phyloP scores from a whole-genome alignment of 1,140 invertebrate species.

The Coenobita brevimanus region DNA sequence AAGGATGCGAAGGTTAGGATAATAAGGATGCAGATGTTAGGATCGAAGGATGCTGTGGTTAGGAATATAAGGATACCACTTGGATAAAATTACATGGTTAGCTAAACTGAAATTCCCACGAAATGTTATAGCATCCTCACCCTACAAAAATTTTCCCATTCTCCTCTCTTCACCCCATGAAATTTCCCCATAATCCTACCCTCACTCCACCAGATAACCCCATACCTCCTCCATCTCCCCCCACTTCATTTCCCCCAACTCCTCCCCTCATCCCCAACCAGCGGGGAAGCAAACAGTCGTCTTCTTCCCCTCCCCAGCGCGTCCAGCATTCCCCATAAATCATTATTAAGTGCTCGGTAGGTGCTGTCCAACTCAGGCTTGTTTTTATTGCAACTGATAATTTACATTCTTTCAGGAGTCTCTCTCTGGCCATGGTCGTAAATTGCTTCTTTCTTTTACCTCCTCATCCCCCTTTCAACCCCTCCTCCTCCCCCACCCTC shows the following conservation, averaged over 20 bases:
- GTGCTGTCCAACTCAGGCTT: background rate
- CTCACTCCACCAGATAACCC: background rate
- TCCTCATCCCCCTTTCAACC: background rate
- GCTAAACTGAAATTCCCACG: too few relatives aligned
- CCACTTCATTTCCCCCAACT: background rate
- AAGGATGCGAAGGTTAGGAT: too few relatives aligned
- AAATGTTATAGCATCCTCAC: too few relatives aligned
- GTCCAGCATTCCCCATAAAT: background rate
- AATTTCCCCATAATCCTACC: too few relatives aligned
- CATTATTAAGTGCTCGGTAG: slow-evolving; percentile 14
- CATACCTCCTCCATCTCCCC: background rate
- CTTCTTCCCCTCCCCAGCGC: background rate
- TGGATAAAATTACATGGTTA: too few relatives aligned
- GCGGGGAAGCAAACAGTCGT: background rate
- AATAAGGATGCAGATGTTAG: too few relatives aligned
- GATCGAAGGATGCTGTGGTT: too few relatives aligned
- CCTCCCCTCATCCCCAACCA: background rate
- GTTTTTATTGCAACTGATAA: background rate
- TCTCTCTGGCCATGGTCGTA: background rate
- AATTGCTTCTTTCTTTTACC: background rate
- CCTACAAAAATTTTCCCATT: too few relatives aligned
- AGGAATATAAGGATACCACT: too few relatives aligned
- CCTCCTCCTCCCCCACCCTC: background rate
- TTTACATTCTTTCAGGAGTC: slow-evolving; percentile 5
- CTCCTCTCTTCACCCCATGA: too few relatives aligned